Percentiles rank a stretch among this genome's conserved stretches.
Conservation (phyloP, 2,113 vertebrate species). For the Tachysurus vachellii region DNA sequence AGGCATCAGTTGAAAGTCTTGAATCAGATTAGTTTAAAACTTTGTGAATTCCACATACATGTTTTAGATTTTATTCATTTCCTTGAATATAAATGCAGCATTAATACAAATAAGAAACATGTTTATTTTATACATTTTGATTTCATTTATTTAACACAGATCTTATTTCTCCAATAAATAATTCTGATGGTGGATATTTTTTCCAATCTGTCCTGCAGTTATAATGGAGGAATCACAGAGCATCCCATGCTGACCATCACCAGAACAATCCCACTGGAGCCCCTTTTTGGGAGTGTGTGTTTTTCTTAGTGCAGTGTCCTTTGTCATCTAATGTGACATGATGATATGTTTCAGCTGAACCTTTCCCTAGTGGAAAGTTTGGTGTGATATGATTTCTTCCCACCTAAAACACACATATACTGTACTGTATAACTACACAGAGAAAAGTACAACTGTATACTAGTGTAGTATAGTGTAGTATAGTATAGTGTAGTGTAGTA, state of each 20-base stretch:
- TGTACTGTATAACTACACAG: not conserved
- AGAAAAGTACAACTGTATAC: too few species aligned
- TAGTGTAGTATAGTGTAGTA: too few species aligned
- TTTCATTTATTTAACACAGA: not conserved
- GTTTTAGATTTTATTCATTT: not conserved
- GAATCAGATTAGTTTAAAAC: not conserved
- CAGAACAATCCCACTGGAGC: not conserved
- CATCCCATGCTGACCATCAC: not conserved
- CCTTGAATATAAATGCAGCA: not conserved
- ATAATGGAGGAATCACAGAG: not conserved
- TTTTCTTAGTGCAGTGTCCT: not conserved
- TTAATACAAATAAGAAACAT: not conserved
- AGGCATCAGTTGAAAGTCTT: not conserved
- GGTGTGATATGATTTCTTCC: not conserved
- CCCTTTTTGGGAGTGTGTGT: not conserved
- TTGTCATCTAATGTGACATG: not conserved
- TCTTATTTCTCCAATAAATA: not conserved
- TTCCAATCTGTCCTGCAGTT: not conserved
- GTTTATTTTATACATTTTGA: not conserved
- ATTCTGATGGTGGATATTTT: not conserved
- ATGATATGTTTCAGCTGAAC: not conserved
- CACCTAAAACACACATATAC: not conserved
- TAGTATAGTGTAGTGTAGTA: too few species aligned
- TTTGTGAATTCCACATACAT: not conserved
- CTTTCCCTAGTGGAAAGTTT: not conserved